Conservation (phyloP, 2,888 invertebrate species). For the Cheilosia scutellata region DNA sequence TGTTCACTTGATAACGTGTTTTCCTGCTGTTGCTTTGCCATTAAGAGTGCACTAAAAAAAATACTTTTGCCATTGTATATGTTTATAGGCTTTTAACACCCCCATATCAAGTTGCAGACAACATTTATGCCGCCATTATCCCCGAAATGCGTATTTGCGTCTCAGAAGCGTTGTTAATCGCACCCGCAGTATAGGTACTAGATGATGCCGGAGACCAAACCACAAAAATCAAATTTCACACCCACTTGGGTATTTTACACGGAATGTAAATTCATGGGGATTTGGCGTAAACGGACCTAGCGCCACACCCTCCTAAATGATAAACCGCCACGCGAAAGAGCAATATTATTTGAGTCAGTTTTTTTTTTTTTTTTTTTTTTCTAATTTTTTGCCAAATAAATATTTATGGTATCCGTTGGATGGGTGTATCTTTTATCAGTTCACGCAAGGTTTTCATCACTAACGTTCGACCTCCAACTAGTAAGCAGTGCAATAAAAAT, state of each 20-base stretch:
- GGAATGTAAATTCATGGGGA: constrained; percentile 30
- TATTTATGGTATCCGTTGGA: constrained; percentile 19
- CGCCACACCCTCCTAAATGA: background rate
- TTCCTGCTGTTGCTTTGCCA: background rate
- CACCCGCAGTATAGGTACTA: background rate
- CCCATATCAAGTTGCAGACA: constrained; percentile 31
- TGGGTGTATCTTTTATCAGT: constrained; percentile 36
- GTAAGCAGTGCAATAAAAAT: constrained; percentile 34
- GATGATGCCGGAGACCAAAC: constrained; percentile 17
- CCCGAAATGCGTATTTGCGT: constrained; percentile 31
- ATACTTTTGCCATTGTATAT: constrained; percentile 8
- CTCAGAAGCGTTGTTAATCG: background rate
- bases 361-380: constrained; percentile 1
- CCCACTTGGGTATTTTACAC: constrained; percentile 32
- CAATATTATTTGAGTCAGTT: constrained; percentile 9
- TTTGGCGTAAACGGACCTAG: constrained; percentile 2
- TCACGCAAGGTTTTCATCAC: constrained; percentile 18
- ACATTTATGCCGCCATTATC: constrained; percentile 17
- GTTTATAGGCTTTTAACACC: constrained; percentile 39
- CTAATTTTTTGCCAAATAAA: constrained; percentile 21
- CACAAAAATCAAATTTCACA: constrained; percentile 29
- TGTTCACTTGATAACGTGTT: constrained; percentile 19
- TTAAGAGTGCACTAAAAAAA: constrained; percentile 15
- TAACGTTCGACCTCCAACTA: background rate
- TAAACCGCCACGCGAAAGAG: background rate